These are phyloP conservation scores for Lasiurus borealis DNA, from an alignment of 2,113 vertebrate species.

Conservation along the genomic window DNA sequence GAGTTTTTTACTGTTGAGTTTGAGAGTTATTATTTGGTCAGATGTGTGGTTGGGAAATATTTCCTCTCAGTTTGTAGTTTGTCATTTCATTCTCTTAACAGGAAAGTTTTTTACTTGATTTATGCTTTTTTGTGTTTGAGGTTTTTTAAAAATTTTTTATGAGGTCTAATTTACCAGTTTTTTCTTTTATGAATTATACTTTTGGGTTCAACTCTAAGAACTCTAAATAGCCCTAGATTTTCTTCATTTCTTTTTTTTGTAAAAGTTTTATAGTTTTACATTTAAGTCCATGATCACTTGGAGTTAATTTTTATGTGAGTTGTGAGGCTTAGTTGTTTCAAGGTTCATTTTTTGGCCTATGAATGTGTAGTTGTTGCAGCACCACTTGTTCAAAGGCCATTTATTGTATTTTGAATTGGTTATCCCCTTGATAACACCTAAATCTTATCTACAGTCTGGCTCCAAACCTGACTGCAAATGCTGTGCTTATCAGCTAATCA, in stretches of 20 bases:
- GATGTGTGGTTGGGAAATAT: not conserved
- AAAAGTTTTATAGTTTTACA: slow-evolving; percentile 11
- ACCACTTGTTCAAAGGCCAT: not conserved
- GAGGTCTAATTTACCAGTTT: not conserved
- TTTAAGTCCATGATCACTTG: slow-evolving; percentile 31
- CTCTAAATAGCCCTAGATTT: not conserved
- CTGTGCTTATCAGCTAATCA: not conserved
- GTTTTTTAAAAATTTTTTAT: not conserved
- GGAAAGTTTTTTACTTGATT: not conserved
- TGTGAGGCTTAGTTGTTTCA: not conserved
- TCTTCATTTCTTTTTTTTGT: not conserved
- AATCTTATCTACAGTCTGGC: not conserved
- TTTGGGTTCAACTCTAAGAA: not conserved
- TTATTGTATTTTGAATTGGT: not conserved
- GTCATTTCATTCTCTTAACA: not conserved
- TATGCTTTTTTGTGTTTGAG: not conserved
- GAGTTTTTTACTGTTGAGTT: not conserved
- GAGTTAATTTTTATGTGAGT: slow-evolving; percentile 35
- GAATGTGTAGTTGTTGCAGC: not conserved
- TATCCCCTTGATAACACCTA: not conserved
- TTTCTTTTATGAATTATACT: slow-evolving; percentile 22
- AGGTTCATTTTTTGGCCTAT: not conserved
- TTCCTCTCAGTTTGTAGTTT: not conserved
- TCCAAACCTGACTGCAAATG: not conserved
- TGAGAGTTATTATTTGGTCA: not conserved